Conservation (phyloP, 2,113 vertebrate species). For the Theristicus caerulescens region DNA sequence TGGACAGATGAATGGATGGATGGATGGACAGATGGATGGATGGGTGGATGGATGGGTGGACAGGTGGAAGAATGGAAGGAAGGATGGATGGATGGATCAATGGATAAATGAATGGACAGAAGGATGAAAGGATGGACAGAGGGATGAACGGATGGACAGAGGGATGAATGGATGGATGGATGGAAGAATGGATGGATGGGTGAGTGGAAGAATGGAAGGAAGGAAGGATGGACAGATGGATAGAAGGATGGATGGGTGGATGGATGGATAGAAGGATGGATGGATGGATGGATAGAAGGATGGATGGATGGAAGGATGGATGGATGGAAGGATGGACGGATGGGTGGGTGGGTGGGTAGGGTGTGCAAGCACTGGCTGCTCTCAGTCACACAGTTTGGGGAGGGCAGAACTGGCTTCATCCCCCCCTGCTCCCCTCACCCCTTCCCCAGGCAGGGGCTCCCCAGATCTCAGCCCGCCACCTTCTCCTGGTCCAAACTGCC, state of each 20-base stretch:
- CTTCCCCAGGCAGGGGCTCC: not conserved
- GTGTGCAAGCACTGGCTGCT: not conserved
- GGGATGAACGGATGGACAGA: fast-evolving
- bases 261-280: not conserved
- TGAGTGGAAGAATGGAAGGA: too few species aligned
- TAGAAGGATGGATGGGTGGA: fast-evolving
- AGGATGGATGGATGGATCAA: too few species aligned
- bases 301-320: not conserved
- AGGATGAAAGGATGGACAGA: fast-evolving
- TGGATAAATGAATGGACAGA: too few species aligned
- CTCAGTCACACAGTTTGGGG: not conserved
- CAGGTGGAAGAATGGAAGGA: fast-evolving
- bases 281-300: too few species aligned
- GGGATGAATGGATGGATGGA: too few species aligned
- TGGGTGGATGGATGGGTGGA: not conserved
- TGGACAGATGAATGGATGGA: too few species aligned
- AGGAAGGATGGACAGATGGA: fast-evolving
- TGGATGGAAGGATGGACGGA: too few species aligned
- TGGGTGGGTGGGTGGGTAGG: not conserved
- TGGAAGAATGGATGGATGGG: fast-evolving
- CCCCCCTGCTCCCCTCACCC: not conserved
- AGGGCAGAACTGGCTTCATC: not conserved
- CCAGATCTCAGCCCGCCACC: not conserved
- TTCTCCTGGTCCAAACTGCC: not conserved
- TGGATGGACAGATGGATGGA: too few species aligned